These are phyloP conservation scores for Mythimna ferrago DNA, from an alignment of 2,888 invertebrate species.

Conservation along the genomic window DNA sequence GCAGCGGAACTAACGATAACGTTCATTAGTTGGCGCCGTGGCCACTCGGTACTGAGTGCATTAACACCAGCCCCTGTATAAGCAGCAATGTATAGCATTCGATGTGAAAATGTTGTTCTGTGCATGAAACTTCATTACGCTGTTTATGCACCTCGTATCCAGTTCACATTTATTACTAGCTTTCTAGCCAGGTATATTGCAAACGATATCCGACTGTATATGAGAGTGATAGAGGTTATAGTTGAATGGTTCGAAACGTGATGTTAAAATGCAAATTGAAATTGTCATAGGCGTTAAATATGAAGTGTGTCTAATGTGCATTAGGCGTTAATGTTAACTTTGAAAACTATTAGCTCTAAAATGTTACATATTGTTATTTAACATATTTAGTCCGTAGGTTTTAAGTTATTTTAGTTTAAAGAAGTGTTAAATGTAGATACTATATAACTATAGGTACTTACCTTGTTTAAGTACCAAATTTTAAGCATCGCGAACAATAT, in stretches of 20 bases:
- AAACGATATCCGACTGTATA: conserved; percentile 18
- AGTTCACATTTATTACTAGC: conserved; percentile 33
- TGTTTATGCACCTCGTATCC: conserved; percentile 45
- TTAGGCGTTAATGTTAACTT: conserved; percentile 9
- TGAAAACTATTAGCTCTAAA: conserved; percentile 4
- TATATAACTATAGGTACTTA: too few species aligned
- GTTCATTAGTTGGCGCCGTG: conserved; percentile 58
- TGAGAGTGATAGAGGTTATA: neutral
- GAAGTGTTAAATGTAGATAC: too few species aligned
- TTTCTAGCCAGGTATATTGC: neutral
- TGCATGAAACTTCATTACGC: conserved; percentile 39
- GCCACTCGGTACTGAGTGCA: conserved; percentile 46
- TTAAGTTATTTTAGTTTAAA: neutral
- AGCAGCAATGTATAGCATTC: conserved; percentile 20
- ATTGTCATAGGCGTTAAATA: conserved; percentile 9
- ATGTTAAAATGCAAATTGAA: conserved; percentile 17
- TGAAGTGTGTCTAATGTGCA: conserved; percentile 15
- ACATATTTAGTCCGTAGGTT: neutral
- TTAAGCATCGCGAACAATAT: neutral
- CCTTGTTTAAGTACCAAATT: too few species aligned
- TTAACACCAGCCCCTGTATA: conserved; percentile 30
- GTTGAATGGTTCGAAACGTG: neutral
- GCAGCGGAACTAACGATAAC: conserved; percentile 62
- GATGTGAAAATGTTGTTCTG: conserved; percentile 35
- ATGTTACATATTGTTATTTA: neutral